A percentile compares a stretch with the other conserved stretches of the same genome.
Conservation (phyloP, 2,888 invertebrate genomes). For the Drosophila ochracea region DNA sequence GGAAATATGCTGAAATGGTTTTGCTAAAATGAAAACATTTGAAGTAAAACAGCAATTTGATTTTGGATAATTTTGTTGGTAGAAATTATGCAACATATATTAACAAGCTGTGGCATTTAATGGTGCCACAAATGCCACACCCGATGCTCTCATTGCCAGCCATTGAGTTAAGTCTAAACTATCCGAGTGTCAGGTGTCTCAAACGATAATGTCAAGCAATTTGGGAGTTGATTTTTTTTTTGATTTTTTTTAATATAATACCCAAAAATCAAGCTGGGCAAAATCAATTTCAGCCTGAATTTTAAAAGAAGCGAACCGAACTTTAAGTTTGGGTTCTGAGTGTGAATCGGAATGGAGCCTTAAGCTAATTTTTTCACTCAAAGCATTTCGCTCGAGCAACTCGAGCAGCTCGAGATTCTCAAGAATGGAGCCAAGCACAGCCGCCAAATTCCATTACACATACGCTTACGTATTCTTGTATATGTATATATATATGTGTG, state of each 20-base stretch:
- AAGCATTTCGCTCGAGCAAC: constrained; percentile 59
- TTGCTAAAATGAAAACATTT: background rate
- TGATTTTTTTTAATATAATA: constrained; percentile 53
- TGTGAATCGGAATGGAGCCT: constrained; percentile 12
- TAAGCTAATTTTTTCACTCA: constrained; percentile 52
- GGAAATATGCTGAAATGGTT: background rate
- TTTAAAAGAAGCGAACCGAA: constrained; percentile 10
- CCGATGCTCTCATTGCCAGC: background rate
- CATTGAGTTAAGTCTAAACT: background rate
- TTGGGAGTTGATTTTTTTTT: constrained; percentile 20
- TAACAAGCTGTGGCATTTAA: background rate
- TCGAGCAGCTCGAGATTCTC: constrained; percentile 43
- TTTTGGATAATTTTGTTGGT: background rate
- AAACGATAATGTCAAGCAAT: constrained; percentile 53
- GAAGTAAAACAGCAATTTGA: background rate
- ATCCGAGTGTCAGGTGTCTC: constrained; percentile 60
- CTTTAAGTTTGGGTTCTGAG: constrained; percentile 24
- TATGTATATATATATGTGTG: background rate
- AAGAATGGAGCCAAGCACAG: constrained; percentile 30
- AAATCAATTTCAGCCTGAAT: constrained; percentile 52
- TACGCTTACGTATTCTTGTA: constrained; percentile 3
- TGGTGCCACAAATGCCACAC: constrained; percentile 22
- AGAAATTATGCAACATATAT: background rate
- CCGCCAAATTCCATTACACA: constrained; percentile 62
- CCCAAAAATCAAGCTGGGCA: constrained; percentile 32